These are phyloP conservation scores for Ptiloglossa arizonensis DNA, from an alignment of 1,140 invertebrate genomes.

Conservation along the genomic window DNA sequence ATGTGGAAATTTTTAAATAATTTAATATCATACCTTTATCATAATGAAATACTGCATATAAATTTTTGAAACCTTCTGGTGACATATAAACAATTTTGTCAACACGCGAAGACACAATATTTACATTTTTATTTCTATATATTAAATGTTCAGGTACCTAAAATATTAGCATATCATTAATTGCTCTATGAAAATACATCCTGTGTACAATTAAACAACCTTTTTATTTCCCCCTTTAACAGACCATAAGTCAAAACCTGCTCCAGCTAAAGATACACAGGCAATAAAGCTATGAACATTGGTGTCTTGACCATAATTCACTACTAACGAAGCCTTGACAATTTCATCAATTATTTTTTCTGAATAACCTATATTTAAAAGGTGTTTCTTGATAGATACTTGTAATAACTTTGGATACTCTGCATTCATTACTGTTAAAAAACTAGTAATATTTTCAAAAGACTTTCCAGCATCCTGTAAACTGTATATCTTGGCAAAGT, in stretches of 20 bases:
- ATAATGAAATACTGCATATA: slow-evolving; percentile 70
- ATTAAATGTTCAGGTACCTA: slow-evolving; percentile 76
- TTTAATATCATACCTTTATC: slow-evolving; percentile 54
- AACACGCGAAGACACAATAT: slow-evolving; percentile 74
- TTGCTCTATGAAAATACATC: not conserved
- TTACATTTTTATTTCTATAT: slow-evolving; percentile 73
- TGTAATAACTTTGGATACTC: slow-evolving; percentile 81
- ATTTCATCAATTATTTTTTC: slow-evolving; percentile 83
- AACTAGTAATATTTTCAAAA: slow-evolving; percentile 81
- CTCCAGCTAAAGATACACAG: slow-evolving; percentile 83
- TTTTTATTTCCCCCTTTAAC: slow-evolving; percentile 85
- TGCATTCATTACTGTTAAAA: slow-evolving; percentile 83
- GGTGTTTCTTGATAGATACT: slow-evolving; percentile 75
- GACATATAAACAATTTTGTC: slow-evolving; percentile 68
- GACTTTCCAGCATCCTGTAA: slow-evolving; percentile 81
- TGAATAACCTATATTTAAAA: slow-evolving; percentile 79
- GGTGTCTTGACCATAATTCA: slow-evolving; percentile 86
- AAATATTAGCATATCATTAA: slow-evolving; percentile 35
- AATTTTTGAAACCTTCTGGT: slow-evolving; percentile 18
- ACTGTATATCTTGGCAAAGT: slow-evolving; percentile 83
- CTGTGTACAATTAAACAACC: slow-evolving; percentile 68
- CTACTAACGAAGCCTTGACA: slow-evolving; percentile 81
- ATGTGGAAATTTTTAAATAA: not conserved
- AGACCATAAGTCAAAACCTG: slow-evolving; percentile 83
- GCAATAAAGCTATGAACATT: slow-evolving; percentile 85